Percentiles rank a stretch among this genome's conserved stretches.
phyloP scores from a whole-genome alignment of 1,140 invertebrate genomes.

The Diachasma alloeum region DNA sequence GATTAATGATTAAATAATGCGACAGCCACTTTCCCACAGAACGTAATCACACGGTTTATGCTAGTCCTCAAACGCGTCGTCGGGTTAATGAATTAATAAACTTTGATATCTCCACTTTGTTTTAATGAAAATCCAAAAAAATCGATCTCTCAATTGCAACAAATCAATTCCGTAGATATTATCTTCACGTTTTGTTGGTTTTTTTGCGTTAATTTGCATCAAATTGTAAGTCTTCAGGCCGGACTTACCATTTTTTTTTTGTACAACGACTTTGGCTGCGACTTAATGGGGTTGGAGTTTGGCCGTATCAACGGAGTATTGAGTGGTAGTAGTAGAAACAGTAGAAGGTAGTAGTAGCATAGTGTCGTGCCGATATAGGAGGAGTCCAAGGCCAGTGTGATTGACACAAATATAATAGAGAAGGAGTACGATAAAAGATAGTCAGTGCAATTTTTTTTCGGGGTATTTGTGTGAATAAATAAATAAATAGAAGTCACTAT shows the following conservation, averaged over 20 bases:
- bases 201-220: conserved; percentile 1
- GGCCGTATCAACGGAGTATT: conserved; percentile 63
- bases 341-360: conserved; percentile 63
- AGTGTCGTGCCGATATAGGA: conserved; percentile 67
- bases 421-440: conserved; percentile 66
- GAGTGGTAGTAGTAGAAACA: conserved; percentile 62
- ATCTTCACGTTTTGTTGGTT: background rate
- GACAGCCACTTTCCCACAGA: background rate
- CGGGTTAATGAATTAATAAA: conserved; percentile 20
- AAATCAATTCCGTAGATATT: background rate
- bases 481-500: background rate
- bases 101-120: background rate
- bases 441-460: conserved; percentile 53
- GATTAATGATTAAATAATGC: background rate
- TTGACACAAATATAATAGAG: conserved; percentile 67
- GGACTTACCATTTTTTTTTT: conserved; percentile 70
- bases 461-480: background rate
- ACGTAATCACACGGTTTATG: background rate
- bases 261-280: conserved; percentile 68
- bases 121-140: background rate
- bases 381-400: conserved; percentile 67
- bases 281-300: conserved; percentile 64
- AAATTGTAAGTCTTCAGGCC: conserved; percentile 60
- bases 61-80: conserved; percentile 3
- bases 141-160: background rate